Conservation (phyloP, 2,797 vertebrate genomes). For the Betta splendens region DNA sequence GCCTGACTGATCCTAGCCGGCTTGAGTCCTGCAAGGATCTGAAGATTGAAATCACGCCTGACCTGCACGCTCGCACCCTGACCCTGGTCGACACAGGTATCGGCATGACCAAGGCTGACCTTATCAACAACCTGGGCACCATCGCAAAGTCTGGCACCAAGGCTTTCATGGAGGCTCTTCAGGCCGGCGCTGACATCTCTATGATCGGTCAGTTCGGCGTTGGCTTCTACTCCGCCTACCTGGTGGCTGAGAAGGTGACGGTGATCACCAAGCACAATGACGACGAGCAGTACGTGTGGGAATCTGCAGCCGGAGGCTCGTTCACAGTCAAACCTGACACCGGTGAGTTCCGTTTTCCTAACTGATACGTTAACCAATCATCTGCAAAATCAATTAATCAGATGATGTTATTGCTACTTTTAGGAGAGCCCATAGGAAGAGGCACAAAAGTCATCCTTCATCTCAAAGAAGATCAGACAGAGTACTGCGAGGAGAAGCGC, state of each 20-base stretch:
- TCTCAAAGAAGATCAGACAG: constrained; percentile 94
- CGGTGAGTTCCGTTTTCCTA: constrained; percentile 45
- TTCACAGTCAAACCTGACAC: constrained; percentile 71
- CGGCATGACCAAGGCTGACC: constrained; percentile 84
- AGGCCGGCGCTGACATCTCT: constrained; percentile 83
- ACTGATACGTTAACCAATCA: neutral
- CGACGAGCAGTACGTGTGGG: constrained; percentile 83
- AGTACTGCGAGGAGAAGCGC: constrained; percentile 90
- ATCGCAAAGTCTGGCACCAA: constrained; percentile 83
- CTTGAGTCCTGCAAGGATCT: constrained; percentile 78
- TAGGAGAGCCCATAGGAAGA: constrained; percentile 88
- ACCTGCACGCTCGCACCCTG: constrained; percentile 69
- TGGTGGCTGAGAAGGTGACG: constrained; percentile 80
- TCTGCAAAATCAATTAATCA: neutral
- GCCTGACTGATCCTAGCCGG: constrained; percentile 75
- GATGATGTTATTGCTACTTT: constrained; percentile 22
- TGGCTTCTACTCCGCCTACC: constrained; percentile 84
- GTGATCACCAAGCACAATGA: constrained; percentile 84
- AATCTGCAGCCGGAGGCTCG: constrained; percentile 83
- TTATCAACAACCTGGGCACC: constrained; percentile 84
- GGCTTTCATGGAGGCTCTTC: constrained; percentile 81
- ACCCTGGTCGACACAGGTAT: constrained; percentile 78
- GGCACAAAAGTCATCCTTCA: constrained; percentile 92
- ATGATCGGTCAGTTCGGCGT: constrained; percentile 83
- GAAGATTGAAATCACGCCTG: constrained; percentile 73